Conservation (phyloP, 1,140 invertebrate species). For the Forficula auricularia region DNA sequence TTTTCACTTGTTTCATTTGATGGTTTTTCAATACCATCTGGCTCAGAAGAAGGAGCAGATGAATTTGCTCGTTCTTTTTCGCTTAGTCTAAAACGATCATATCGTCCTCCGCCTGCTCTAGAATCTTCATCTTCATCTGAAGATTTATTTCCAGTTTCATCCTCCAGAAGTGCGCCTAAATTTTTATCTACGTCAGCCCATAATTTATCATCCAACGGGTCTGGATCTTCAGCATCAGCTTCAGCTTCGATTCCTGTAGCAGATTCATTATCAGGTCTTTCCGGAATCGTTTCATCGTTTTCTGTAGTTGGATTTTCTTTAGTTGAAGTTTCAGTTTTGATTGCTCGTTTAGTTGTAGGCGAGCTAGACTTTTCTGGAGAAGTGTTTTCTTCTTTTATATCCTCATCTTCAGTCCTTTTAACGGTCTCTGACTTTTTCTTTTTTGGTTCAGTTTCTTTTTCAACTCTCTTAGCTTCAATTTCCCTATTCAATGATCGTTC, state of each 20-base stretch:
- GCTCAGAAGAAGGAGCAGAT: conserved; percentile 6
- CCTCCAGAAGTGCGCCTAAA: conserved; percentile 46
- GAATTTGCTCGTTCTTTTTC: conserved; percentile 1
- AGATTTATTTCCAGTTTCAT: conserved; percentile 37
- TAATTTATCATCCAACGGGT: conserved; percentile 31
- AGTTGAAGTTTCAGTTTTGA: conserved; percentile 9
- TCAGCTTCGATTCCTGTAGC: not conserved
- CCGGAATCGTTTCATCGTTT: conserved; percentile 16
- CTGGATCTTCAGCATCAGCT: conserved; percentile 26
- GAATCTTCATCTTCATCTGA: conserved; percentile 50
- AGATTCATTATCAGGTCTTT: not conserved
- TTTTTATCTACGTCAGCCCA: conserved; percentile 62
- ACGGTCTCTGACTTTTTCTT: conserved; percentile 7
- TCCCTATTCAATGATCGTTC: conserved; percentile 45
- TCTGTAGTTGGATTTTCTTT: conserved; percentile 12
- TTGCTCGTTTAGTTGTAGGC: no score
- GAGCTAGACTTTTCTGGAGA: not conserved
- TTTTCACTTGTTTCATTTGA: not conserved
- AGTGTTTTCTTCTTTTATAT: conserved; percentile 10
- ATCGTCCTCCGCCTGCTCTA: conserved; percentile 29
- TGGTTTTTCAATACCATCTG: not conserved
- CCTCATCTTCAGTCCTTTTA: conserved; percentile 11
- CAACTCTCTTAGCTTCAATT: conserved; percentile 39
- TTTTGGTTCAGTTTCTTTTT: conserved; percentile 18
- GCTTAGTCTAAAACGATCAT: conserved; percentile 10